Conservation (phyloP, 2,888 invertebrate genomes). For the Cephus spinipes region DNA sequence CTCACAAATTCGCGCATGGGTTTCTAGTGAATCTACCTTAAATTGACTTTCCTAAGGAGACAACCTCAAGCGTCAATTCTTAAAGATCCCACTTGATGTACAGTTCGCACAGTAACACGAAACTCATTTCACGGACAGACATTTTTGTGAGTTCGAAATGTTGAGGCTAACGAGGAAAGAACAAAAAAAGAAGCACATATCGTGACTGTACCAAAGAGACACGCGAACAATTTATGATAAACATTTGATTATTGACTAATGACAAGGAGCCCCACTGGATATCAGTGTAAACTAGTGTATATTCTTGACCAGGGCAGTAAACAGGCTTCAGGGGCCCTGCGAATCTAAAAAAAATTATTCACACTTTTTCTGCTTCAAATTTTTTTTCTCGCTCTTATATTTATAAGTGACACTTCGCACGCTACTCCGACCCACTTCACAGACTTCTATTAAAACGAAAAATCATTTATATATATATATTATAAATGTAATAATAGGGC, state of each 20-base stretch:
- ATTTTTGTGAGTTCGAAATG: background rate
- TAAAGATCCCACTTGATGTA: background rate
- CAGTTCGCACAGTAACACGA: background rate
- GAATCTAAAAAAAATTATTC: background rate
- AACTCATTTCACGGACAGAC: background rate
- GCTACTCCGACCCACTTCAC: background rate
- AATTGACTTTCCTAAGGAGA: background rate
- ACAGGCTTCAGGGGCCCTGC: background rate
- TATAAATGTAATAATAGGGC: background rate
- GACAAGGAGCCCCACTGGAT: background rate
- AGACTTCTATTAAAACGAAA: background rate
- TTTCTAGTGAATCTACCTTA: background rate
- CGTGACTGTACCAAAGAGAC: constrained; percentile 9
- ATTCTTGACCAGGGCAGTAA: background rate
- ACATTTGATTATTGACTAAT: background rate
- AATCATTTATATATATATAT: background rate
- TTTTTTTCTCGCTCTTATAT: background rate
- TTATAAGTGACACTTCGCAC: background rate
- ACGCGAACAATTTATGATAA: background rate
- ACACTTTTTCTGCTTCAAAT: background rate
- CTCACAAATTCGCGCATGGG: background rate
- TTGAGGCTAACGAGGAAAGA: background rate
- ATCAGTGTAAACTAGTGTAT: too few species aligned
- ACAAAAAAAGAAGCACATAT: background rate
- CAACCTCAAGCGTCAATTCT: background rate